phyloP scores from a whole-genome alignment of 2,888 invertebrate species.

The Lasioglossum pauxillum region DNA sequence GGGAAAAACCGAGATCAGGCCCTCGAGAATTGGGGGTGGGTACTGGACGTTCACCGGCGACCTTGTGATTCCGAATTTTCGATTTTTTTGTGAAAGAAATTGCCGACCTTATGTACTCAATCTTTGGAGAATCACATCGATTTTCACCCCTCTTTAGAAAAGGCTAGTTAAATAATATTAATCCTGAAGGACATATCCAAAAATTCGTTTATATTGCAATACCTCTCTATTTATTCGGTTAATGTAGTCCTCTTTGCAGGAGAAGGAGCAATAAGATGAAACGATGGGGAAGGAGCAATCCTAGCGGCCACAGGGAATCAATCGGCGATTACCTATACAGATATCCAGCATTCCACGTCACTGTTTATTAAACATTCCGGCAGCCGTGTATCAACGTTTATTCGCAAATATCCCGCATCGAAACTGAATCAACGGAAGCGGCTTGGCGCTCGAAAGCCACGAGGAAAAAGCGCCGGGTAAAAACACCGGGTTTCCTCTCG shows the following conservation, averaged over 20 bases:
- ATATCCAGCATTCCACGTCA: not conserved
- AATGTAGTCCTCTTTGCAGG: not conserved
- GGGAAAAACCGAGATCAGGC: not conserved
- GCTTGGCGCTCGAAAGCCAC: not conserved
- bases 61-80: not conserved
- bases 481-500: conserved; percentile 4
- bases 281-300: too few relatives aligned
- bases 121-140: not conserved
- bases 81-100: fast-evolving
- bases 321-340: conserved; percentile 49
- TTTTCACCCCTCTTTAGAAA: not conserved
- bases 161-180: not conserved
- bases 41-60: not conserved
- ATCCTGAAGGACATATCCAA: not conserved
- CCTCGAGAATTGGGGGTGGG: not conserved
- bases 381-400: conserved; percentile 48
- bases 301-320: conserved; percentile 30
- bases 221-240: not conserved
- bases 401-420: conserved; percentile 46
- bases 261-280: not conserved
- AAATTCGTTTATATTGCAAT: not conserved
- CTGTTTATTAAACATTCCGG: conserved; percentile 58
- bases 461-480: not conserved
- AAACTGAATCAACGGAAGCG: conserved; percentile 31
- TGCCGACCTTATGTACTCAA: not conserved